Evolutionary conservation across 2,797 vertebrate genomes (phyloP).

Genomic region (Hemibagrus guttatus): DNA sequence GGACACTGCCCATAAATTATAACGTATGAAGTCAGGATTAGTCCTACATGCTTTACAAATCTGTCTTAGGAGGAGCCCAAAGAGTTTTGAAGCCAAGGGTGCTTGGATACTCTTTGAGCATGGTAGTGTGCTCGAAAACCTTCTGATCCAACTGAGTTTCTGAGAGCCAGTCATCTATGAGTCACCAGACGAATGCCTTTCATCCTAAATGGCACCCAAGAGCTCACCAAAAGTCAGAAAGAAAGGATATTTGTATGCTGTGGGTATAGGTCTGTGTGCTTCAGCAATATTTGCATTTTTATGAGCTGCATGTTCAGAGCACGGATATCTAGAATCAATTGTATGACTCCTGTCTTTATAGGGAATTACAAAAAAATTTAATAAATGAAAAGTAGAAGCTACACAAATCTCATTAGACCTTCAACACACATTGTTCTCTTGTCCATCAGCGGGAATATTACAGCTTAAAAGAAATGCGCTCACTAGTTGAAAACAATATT

Average conservation of each 20-base stretch:
- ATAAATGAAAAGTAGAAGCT: not conserved
- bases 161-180: not conserved
- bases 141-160: not conserved
- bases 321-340: not conserved
- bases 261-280: not conserved
- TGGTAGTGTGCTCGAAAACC: not conserved
- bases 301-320: not conserved
- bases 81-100: not conserved
- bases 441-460: not conserved
- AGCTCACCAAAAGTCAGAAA: not conserved
- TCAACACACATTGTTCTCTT: not conserved
- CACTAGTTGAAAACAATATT: not conserved
- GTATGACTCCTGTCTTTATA: not conserved
- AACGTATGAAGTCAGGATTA: not conserved
- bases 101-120: not conserved
- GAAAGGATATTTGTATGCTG: not conserved
- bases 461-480: not conserved
- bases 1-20: not conserved
- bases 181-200: not conserved
- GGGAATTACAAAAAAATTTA: not conserved
- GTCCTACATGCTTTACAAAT: not conserved
- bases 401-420: not conserved
- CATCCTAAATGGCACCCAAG: not conserved
- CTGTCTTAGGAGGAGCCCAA: not conserved
- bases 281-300: not conserved